phyloP scores from a whole-genome alignment of 2,797 vertebrate genomes.

The Menidia menidia region DNA sequence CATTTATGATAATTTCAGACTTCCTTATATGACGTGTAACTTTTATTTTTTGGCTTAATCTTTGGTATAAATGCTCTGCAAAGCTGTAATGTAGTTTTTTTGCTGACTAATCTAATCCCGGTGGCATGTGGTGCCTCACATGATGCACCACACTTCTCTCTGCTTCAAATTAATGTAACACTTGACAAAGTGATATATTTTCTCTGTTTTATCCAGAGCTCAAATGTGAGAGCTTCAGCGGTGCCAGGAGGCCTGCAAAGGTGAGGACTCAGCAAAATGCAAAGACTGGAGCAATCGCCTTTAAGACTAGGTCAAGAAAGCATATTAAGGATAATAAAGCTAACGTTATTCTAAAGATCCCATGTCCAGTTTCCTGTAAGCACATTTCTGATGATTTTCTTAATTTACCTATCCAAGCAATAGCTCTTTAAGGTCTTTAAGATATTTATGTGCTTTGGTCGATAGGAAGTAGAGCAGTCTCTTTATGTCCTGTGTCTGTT shows the following conservation, averaged over 20 bases:
- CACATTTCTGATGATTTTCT: conserved; percentile 3
- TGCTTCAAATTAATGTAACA: neutral
- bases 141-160: neutral
- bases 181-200: neutral
- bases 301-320: no score
- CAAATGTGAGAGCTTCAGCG: conserved; percentile 55
- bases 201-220: conserved; percentile 56
- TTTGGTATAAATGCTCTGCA: neutral
- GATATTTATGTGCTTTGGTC: conserved; percentile 14
- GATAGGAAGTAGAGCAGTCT: conserved; percentile 19
- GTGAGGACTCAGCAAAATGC: conserved; percentile 33
- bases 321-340: neutral
- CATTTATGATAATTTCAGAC: no score
- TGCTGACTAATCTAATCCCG: neutral
- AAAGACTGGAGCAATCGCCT: neutral
- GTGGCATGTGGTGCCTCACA: neutral
- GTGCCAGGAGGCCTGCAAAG: neutral
- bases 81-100: neutral
- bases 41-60: no score
- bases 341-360: neutral
- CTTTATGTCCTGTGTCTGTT: conserved; percentile 39
- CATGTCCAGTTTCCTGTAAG: neutral
- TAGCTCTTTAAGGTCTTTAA: neutral
- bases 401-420: conserved; percentile 4
- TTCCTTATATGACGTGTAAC: no score